Evolutionary conservation across 2,797 vertebrate genomes (phyloP).

Genomic region (Salmo trutta): DNA sequence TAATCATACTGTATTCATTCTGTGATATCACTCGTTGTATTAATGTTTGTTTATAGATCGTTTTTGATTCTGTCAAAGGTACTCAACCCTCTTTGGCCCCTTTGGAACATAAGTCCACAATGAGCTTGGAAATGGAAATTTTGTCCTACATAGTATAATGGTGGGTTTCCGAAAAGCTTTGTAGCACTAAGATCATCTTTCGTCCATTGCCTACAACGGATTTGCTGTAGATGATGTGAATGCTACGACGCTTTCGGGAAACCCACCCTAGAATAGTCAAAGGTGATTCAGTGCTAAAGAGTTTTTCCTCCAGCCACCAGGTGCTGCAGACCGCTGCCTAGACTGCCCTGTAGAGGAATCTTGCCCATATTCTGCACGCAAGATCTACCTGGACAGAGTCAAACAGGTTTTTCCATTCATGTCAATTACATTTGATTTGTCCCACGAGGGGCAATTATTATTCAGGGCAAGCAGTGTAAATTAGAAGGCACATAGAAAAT

Average conservation of each 20-base stretch:
- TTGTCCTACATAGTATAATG: neutral
- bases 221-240: neutral
- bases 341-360: constrained; percentile 75
- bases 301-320: constrained; percentile 69
- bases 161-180: neutral
- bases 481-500: neutral
- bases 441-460: neutral
- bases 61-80: neutral
- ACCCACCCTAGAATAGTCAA: neutral
- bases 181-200: neutral
- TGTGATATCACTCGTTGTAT: neutral
- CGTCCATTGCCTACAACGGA: no score
- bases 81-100: neutral
- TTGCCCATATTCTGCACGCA: constrained; percentile 83
- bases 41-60: neutral
- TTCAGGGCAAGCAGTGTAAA: no score
- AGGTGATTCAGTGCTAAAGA: neutral
- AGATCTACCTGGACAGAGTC: constrained; percentile 79
- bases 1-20: neutral
- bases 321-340: constrained; percentile 76
- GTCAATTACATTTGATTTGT: neutral
- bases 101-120: neutral
- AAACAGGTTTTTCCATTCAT: constrained; percentile 62
- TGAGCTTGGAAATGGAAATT: neutral
- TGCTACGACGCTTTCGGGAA: neutral